Conservation (phyloP, 2,113 vertebrate species). For the Chitala chitala region DNA sequence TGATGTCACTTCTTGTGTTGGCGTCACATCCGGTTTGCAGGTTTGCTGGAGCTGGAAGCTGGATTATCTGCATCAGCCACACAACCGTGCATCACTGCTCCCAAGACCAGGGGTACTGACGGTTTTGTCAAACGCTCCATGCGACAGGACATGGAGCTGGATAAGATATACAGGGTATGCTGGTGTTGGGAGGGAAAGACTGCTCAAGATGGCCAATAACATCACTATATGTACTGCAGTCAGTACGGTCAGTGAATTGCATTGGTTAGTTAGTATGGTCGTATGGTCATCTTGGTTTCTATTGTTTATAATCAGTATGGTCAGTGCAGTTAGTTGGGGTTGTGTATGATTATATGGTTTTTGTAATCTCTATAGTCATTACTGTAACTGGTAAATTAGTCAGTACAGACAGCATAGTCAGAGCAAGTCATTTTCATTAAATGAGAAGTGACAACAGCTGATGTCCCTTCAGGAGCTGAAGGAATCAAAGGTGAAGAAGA, state of each 20-base stretch:
- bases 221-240: no score
- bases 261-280: no score
- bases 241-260: not conserved
- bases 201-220: no score
- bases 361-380: not conserved
- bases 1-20: slow-evolving; percentile 8
- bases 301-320: not conserved
- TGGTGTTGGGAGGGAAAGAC: not conserved
- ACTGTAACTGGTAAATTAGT: not conserved
- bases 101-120: slow-evolving; percentile 49
- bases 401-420: not conserved
- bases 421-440: no score
- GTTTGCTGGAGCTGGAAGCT: slow-evolving; percentile 71
- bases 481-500: slow-evolving; percentile 58
- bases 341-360: no score
- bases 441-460: slow-evolving; percentile 1
- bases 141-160: slow-evolving; percentile 56
- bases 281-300: no score
- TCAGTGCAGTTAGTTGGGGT: not conserved
- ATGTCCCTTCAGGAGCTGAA: slow-evolving; percentile 60
- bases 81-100: slow-evolving; percentile 49
- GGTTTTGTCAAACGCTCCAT: slow-evolving; percentile 57
- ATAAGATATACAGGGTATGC: slow-evolving; percentile 72
- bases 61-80: slow-evolving; percentile 58
- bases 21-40: slow-evolving; percentile 50